Evolutionary conservation across 2,888 invertebrate species (phyloP), one percentile per base, ranked within the genome.

Genomic region (Athalia cordata): DNA sequence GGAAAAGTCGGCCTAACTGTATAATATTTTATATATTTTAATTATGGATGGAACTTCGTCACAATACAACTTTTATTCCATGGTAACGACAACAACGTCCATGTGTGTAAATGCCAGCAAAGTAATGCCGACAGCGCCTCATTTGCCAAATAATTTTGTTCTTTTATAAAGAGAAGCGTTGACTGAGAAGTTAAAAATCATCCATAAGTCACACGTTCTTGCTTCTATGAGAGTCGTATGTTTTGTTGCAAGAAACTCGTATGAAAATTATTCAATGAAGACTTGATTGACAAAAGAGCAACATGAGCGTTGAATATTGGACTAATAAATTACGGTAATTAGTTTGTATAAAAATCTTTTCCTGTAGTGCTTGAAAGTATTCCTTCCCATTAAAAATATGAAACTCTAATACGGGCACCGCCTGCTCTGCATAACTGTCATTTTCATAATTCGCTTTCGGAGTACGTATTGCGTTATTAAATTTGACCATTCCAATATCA

Each of bases 1-100:
- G 89, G 87, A 89, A 89, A 89, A 89, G 89, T 90, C 89, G 89
- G 89, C 89, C 89, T 89, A 89, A 89, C 89, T 88, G 87, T 89
- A 89, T 89, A 88, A 84, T 84, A 87, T 86, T 86, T 75, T 75
- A 9, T 86, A 84, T 86, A 85, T 86, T 88, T 88, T 89, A 86
- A 88, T 88, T 89, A 90, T 90, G 89, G 89, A 90, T 90, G 89
- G 90, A 90, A 90, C 89, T 88, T 89, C 84, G 86, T 90, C 88
- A 89, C 89, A 89, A 89, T 89, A 90, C 88, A 90, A 88, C 88
- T 79, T 81, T 80, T 80, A 83, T 82, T 83, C 81, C 80, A 83
- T 75, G 29, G 50, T 62, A 62, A 75, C 75, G 62, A 75, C 75
- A 75, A 50, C 74, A 61, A 52, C 5, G 75, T 75, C 75, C 50